phyloP scores from a whole-genome alignment of 2,888 invertebrate genomes.

The Hipparchia semele region DNA sequence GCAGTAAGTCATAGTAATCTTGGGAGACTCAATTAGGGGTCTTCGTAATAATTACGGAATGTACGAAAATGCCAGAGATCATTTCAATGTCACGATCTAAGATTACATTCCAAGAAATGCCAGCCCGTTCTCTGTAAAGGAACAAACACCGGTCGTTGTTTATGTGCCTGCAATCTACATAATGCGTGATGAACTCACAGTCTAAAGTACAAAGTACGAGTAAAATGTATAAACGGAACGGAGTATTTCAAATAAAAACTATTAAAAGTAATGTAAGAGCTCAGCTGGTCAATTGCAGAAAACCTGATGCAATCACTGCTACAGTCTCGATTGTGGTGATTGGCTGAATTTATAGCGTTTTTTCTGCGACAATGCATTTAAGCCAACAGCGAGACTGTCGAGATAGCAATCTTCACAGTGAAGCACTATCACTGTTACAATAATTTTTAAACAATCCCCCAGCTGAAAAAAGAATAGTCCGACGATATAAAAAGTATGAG shows the following conservation, averaged over 20 bases:
- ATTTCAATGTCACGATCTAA: conserved; percentile 19
- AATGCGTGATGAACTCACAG: background rate
- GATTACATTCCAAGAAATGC: conserved; percentile 16
- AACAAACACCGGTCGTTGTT: conserved; percentile 12
- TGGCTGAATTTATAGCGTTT: too few relatives aligned
- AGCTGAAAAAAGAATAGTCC: background rate
- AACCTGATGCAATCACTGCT: too few relatives aligned
- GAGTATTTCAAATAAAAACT: background rate
- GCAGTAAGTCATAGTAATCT: too few relatives aligned
- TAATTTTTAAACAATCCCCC: too few relatives aligned
- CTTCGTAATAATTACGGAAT: background rate
- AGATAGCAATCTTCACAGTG: too few relatives aligned
- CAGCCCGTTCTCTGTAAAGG: conserved; percentile 10
- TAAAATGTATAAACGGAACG: background rate
- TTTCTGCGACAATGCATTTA: too few relatives aligned
- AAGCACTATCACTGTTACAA: too few relatives aligned
- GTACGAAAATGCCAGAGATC: conserved; percentile 16
- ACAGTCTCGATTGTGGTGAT: too few relatives aligned
- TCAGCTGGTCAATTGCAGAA: too few relatives aligned
- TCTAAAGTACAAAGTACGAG: background rate
- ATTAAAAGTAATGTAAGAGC: background rate
- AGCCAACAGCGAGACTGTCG: too few relatives aligned
- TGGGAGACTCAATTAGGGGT: too few relatives aligned
- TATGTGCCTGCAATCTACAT: background rate
- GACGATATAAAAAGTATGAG: background rate